Evolutionary conservation across 30 jellyfish, hydroid and myxozoan genomes (phyloP), one percentile per base, ranked within the genome.

Genomic region (Sanderia malayensis): DNA sequence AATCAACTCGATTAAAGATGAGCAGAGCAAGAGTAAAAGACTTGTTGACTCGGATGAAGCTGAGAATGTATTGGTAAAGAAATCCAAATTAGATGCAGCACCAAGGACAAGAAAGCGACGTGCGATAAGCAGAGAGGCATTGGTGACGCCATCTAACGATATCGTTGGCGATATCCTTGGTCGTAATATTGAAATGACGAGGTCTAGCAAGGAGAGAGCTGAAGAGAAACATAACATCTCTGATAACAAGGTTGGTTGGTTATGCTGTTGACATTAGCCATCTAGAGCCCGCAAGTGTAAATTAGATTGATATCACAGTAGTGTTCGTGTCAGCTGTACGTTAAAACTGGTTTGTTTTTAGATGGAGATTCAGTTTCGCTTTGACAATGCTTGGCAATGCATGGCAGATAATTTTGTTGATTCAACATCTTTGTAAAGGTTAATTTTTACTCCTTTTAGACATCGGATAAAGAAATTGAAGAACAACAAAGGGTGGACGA

Each of bases 111-210:
- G 75, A 8, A 10, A 22, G 27, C 67, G 58, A 45, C 64, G 70
- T 31, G 74, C 49, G 41, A 69, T 70, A 0, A 78, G 76, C 37
- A 78, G 52, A 32, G 89, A 64, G 13, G 76, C 67, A 15, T 78
- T 65, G 52, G 19, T 65, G 0, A 60, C 89, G 0, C 73, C 89
- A 25, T 47, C 22, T 44, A 79, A 65, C 49, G 89, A 78, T 31
- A 58, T 78, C 1, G 61, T 78, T 19, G 89, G 89, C n/a, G 89
- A 79, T 17, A 78, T 78, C 0, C 78, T 78, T 6, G 82, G 89
- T 21, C 61, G 82, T 17, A 78, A 78, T 76, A 66, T 44, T 44
- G 57, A 46, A 69, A 64, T 65, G 82, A 4, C 18, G 24, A 64
- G 49, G 27, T 19, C 76, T 1, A 78, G 64, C 19, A 82, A 78